Evolutionary conservation across 2,888 invertebrate genomes (phyloP).

Genomic region (Eledone cirrhosa): DNA sequence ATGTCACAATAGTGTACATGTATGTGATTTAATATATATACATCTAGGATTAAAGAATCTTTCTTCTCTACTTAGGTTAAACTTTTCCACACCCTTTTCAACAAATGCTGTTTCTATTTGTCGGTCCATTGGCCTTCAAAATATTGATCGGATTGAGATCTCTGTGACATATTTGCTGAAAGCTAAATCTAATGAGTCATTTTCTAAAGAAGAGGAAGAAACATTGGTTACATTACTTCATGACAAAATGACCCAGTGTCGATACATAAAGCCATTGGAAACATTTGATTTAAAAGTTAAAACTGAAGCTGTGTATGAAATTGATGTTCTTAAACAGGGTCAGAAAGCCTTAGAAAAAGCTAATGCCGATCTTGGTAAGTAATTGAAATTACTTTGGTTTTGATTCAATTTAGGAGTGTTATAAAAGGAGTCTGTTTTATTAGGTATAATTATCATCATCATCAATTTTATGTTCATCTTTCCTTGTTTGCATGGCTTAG

Average conservation of each 20-base stretch:
- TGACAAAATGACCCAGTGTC: constrained; percentile 92
- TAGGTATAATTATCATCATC: too few species aligned
- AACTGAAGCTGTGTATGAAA: constrained; percentile 80
- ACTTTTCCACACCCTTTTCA: constrained; percentile 94
- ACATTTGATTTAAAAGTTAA: constrained; percentile 71
- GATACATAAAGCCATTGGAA: constrained; percentile 75
- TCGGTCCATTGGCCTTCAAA: constrained; percentile 80
- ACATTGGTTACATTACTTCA: constrained; percentile 70
- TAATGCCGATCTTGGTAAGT: constrained; percentile 77
- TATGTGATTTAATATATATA: too few species aligned
- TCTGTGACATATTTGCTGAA: constrained; percentile 72
- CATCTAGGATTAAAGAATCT: neutral
- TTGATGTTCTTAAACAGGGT: constrained; percentile 83
- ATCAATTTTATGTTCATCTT: too few species aligned
- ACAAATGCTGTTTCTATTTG: constrained; percentile 97
- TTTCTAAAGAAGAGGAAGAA: constrained; percentile 41
- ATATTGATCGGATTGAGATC: constrained; percentile 81
- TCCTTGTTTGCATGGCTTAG: too few species aligned
- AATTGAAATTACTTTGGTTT: neutral
- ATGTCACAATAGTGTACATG: too few species aligned
- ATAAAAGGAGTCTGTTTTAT: too few species aligned
- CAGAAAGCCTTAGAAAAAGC: constrained; percentile 82
- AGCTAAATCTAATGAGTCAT: constrained; percentile 32
- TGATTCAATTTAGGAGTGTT: neutral
- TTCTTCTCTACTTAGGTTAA: constrained; percentile 53